Base-by-base conservation (phyloP, 2,113 vertebrate genomes). In the Brachyhypopomus gauderio region DNA sequence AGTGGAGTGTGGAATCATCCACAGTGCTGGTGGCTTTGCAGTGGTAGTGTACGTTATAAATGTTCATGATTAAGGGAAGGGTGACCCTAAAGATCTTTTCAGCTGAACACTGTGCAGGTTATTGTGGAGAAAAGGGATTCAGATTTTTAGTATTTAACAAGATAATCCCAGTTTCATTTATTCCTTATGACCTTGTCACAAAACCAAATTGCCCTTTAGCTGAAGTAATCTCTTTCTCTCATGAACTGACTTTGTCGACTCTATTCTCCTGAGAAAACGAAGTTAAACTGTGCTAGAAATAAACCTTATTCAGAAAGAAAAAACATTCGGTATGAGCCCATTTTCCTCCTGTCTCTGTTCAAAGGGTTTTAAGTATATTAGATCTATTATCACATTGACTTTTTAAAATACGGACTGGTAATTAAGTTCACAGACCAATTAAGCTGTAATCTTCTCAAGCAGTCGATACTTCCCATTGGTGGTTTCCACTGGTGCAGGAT, bases 301-400 rank as follows among this genome's bases (percentile, higher is more conserved):
- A 36, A 80, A 81, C 80, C 63, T 67, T 87, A 89, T 84, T 87
- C 86, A 22, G 41, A 62, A 78, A 88, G 45, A 73, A 74, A 72
- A n/a, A n/a, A n/a, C n/a, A n/a, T n/a, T n/a, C n/a, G n/a, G n/a
- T n/a, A 86, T 84, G 84, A 64, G 70, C 79, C 72, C 81, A 83
- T 88, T 88, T 67, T 81, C 87, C 88, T 77, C 84, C 79, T 75
- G 84, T 56, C 79, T 85, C 85, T 71, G 78, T 86, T 87, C 89
- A 86, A 86, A 90, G 86, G 64, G 70, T 16, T 48, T 71, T 62
- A 38, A 34, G 52, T 62, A 11, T 75, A 75, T 77, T 77, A 60
- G 38, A 27, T 70, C 69, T 30, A 22, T 17, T 30, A 69, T 27
- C 55, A 34, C 19, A 70, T 20, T 82, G 27, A 3, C 20, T 48